Evolutionary conservation across 2,113 vertebrate species (phyloP), one percentile per base, ranked within the genome.

Genomic region (Mus pahari): DNA sequence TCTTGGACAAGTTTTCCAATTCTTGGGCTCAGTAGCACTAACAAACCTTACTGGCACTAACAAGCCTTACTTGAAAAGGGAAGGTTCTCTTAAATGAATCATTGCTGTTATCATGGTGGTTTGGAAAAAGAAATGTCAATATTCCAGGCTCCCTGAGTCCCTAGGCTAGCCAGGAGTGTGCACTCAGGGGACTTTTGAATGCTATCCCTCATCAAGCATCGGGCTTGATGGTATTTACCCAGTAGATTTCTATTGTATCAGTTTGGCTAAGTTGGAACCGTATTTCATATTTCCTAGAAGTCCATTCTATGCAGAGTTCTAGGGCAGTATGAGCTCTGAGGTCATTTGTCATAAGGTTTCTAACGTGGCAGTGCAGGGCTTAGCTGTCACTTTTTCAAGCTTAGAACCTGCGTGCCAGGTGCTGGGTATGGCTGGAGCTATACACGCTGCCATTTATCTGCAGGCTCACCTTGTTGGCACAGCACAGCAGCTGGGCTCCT

Each of bases 261-360:
- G 5, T 4, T 82, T 70, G 31, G 64, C 28, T 89, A 82, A 14
- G 0, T 24, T 64, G 26, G 45, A 86, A 42, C 62, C 82, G 0
- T 39, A 20, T 55, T 96, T 91, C 68, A 0, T n/a, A 22, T 55
- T 96, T 92, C 70, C 39, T 66, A 68, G 70, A 92, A 92, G 86
- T 93, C n/a, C 26, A 5, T 90, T 84, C 50, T 92, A 48, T 82
- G 1, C 36, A 33, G 24, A 73, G 74, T 91, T 75, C 42, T 55
- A 39, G 7, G 5, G 48, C 31, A 48, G 8, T n/a, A 10, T 55
- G 66, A 36, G 2, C 11, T 55, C 93, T 70, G 50, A 68, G 45
- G 87, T 55, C 33, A 86, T 53, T 70, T 88, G 79, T 68, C 1
- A 17, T 7, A 75, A 89, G 39, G 77, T 36, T 89, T 73, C 66